Conservation (phyloP, 1,140 invertebrate species). For the Oscheius sp. region DNA sequence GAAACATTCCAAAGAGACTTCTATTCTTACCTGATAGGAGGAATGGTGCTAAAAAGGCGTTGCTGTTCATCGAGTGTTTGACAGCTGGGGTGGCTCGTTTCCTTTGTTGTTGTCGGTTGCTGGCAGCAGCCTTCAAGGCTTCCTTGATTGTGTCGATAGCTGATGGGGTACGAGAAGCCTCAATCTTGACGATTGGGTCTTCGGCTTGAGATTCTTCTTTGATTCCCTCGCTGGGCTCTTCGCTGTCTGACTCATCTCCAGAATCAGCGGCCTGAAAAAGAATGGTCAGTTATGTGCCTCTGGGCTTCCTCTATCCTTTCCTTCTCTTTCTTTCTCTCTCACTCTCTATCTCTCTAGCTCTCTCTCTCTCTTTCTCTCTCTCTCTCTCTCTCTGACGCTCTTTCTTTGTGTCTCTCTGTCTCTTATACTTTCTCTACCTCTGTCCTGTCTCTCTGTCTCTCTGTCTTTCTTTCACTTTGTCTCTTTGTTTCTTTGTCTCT, state of each 20-base stretch:
- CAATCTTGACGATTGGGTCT: background rate
- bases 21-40: background rate
- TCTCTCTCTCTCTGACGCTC: no score
- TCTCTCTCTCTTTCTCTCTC: no score
- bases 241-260: background rate
- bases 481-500: no score
- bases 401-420: no score
- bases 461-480: no score
- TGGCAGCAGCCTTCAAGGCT: slow-evolving; percentile 2
- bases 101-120: background rate
- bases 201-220: background rate
- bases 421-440: no score
- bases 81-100: background rate
- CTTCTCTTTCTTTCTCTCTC: no score
- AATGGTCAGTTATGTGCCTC: no score
- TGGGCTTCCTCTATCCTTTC: no score
- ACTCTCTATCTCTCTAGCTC: no score
- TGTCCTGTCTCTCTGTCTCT: no score
- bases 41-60: background rate
- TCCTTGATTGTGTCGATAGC: slow-evolving; percentile 6
- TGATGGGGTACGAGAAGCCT: no score
- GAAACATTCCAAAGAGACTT: background rate
- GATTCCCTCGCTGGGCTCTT: background rate
- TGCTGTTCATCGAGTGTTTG: background rate
- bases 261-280: background rate